These are phyloP conservation scores for Acromyrmex charruanus DNA, from an alignment of 1,140 invertebrate species.

Conservation along the genomic window DNA sequence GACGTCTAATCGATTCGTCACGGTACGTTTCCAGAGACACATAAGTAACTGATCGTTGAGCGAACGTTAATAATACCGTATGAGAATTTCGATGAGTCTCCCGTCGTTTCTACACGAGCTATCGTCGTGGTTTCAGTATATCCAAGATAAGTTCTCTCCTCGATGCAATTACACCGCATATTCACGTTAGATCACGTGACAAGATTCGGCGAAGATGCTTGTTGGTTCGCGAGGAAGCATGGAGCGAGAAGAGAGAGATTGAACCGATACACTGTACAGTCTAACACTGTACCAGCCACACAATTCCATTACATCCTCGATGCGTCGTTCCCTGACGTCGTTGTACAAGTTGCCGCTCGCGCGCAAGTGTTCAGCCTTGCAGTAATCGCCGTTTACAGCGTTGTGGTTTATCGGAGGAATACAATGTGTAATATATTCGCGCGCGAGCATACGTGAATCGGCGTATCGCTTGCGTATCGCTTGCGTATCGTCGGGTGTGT, in stretches of 20 bases:
- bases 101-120: not conserved
- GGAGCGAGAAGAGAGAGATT: conserved; percentile 51
- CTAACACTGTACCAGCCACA: conserved; percentile 28
- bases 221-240: not conserved
- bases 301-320: conserved; percentile 65
- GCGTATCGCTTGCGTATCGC: conserved; percentile 62
- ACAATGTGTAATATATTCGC: conserved; percentile 73
- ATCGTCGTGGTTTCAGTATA: conserved; percentile 46
- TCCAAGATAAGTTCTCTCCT: conserved; percentile 39
- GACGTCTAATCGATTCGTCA: conserved; percentile 34
- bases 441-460: not conserved
- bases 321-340: conserved; percentile 35
- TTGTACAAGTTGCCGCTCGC: conserved; percentile 54
- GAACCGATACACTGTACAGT: conserved; percentile 39
- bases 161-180: conserved; percentile 49
- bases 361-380: not conserved
- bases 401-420: conserved; percentile 63
- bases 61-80: conserved; percentile 14
- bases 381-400: conserved; percentile 70
- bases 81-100: conserved; percentile 7
- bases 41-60: conserved; percentile 7
- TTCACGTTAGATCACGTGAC: conserved; percentile 48
- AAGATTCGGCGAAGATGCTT: conserved; percentile 32
- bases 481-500: conserved; percentile 59
- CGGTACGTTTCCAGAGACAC: not conserved